Base-by-base conservation (phyloP, 1,140 invertebrate species). In the Neodiprion fabricii region DNA sequence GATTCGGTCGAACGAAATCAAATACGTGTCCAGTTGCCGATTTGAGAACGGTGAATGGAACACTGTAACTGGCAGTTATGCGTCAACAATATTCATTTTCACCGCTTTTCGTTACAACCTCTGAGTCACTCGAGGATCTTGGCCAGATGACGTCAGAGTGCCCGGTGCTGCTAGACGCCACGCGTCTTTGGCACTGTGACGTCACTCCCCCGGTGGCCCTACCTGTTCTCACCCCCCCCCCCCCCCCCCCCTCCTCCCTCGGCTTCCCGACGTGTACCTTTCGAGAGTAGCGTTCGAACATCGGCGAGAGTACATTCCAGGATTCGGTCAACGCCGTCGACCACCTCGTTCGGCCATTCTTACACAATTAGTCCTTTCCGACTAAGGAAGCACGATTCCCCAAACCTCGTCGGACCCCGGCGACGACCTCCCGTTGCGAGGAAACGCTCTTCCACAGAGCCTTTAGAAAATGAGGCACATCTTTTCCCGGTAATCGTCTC, bases 261-360 rank as follows among this genome's bases (percentile, higher is more conserved):
- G 10, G 10, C 67, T 23, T 21, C 17, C 3, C 5, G 0, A 3
- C 11, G 10, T 69, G 14, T 21, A 10, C 9, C 67, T 69, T 21
- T 47, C 40, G 53, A 61, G 53, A 61, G 53, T 61, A 17, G 11
- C n/a, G 53, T 17, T 17, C 8, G 4, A 17, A 61, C 53, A 17
- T 12, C 53, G n/a, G 53, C 53, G 11, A 61, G 11, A 61, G n/a
- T 17, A 17, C 53, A 61, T 61, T 61, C 53, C 53, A 17, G 53
- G 9, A 61, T 61, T 61, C 53, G 53, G 53, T 17, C 53, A 17
- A 61, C 53, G 53, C 68, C 49, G 76, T 78, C 75, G 72, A 75
- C 48, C 68, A 75, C 74, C 74, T 61, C 76, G 75, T 76, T 75
- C 5, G 40, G 11, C 61, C 17, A 14, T 14, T 65, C 61, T 17